Evolutionary conservation across 1,140 invertebrate genomes (phyloP).

Genomic region (Bombus ignitus): DNA sequence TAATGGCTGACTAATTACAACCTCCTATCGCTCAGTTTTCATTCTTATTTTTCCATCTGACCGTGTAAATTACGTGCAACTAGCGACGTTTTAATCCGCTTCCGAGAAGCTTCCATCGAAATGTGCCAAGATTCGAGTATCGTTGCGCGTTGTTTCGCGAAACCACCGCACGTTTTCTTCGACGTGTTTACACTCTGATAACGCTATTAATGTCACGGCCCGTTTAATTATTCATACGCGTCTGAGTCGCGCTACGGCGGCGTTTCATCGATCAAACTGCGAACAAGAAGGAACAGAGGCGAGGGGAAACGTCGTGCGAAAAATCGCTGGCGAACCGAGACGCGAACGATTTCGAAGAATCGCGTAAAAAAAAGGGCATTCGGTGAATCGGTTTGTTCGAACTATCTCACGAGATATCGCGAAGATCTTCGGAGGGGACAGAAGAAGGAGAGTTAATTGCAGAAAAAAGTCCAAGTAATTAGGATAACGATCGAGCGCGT

Average conservation of each 20-base stretch:
- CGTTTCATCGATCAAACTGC: not conserved
- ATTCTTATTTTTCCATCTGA: not conserved
- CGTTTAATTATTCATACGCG: constrained; percentile 8
- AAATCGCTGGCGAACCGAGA: not conserved
- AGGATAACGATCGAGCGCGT: constrained; percentile 22
- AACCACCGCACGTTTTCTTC: not conserved
- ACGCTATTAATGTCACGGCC: constrained; percentile 12
- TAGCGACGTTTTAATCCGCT: not conserved
- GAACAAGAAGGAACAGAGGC: not conserved
- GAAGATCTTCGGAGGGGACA: not conserved
- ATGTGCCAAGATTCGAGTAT: not conserved
- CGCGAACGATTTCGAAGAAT: not conserved
- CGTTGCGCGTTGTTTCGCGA: not conserved
- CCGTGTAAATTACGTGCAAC: too few relatives aligned
- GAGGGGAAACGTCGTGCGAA: not conserved
- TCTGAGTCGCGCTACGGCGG: not conserved
- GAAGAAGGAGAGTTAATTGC: constrained; percentile 6
- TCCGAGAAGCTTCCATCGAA: not conserved
- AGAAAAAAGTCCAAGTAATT: not conserved
- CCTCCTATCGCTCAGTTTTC: not conserved
- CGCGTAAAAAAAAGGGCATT: not conserved
- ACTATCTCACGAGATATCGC: constrained; percentile 17
- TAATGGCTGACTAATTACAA: not conserved
- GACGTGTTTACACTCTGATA: constrained; percentile 8
- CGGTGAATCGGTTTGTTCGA: not conserved